Conservation (phyloP, 2,113 vertebrate species). For the Saccopteryx bilineata region DNA sequence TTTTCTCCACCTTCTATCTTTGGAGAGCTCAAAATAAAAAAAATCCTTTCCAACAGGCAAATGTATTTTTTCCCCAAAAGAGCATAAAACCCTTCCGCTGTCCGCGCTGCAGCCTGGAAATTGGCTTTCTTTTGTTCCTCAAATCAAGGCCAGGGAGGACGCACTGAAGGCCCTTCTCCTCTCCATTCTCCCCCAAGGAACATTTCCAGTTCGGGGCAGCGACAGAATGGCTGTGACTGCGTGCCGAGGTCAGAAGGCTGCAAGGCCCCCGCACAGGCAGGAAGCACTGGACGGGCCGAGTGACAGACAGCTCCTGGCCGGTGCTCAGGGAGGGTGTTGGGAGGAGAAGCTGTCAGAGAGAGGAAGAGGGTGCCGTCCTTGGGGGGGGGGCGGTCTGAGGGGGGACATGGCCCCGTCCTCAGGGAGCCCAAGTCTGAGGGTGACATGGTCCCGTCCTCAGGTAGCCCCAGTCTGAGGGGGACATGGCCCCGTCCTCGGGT, state of each 20-base stretch:
- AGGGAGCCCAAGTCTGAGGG: too few relatives aligned
- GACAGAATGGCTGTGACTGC: background rate
- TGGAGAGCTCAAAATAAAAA: constrained; percentile 64
- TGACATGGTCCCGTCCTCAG: too few relatives aligned
- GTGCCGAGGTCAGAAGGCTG: background rate
- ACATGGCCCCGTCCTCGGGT: too few relatives aligned
- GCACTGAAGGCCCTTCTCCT: background rate
- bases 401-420: too few relatives aligned
- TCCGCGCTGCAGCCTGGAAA: constrained; percentile 27
- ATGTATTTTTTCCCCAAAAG: constrained; percentile 13
- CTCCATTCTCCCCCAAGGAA: background rate
- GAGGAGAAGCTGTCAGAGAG: background rate
- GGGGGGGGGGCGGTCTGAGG: too few relatives aligned
- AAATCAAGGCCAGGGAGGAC: constrained; percentile 59
- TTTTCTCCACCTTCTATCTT: constrained; percentile 51
- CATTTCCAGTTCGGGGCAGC: background rate
- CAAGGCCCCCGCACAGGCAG: background rate
- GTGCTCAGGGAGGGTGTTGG: background rate
- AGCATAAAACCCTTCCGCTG: constrained; percentile 61
- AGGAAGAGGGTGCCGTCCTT: background rate
- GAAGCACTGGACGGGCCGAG: background rate
- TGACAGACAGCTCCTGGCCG: background rate
- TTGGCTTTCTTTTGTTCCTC: constrained; percentile 66
- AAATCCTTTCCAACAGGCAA: constrained; percentile 50
- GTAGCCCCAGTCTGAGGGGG: too few relatives aligned